Evolutionary conservation across 2,888 invertebrate species (phyloP).

Genomic region (Baccha elongata): DNA sequence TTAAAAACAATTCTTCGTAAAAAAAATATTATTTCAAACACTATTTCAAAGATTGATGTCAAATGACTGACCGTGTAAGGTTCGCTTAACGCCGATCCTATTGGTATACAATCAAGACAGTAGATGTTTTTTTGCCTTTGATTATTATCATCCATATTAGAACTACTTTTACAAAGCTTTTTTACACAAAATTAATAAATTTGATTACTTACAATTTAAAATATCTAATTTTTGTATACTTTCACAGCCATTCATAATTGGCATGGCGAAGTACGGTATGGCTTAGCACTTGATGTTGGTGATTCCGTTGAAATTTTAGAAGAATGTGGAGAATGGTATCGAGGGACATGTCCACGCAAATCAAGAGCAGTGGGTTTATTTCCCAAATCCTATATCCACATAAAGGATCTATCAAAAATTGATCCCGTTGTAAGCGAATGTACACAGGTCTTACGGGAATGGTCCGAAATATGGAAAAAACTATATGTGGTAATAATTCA

Average conservation of each 20-base stretch:
- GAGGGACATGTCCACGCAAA: constrained; percentile 92
- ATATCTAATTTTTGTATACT: neutral
- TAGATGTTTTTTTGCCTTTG: too few species aligned
- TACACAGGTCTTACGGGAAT: constrained; percentile 94
- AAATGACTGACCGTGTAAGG: too few species aligned
- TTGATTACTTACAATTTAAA: neutral
- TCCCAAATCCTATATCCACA: constrained; percentile 92
- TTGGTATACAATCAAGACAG: too few species aligned
- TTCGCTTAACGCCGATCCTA: too few species aligned
- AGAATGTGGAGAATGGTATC: constrained; percentile 92
- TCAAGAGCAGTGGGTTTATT: constrained; percentile 87
- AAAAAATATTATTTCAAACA: too few species aligned
- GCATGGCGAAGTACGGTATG: constrained; percentile 90
- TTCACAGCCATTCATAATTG: constrained; percentile 93
- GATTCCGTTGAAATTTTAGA: constrained; percentile 96
- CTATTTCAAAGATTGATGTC: too few species aligned
- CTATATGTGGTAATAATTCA: constrained; percentile 90
- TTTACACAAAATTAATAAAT: neutral
- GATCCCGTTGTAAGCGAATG: constrained; percentile 96
- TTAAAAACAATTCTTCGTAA: too few species aligned
- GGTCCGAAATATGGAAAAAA: constrained; percentile 96
- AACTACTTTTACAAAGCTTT: too few species aligned
- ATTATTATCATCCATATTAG: too few species aligned
- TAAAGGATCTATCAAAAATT: constrained; percentile 93
- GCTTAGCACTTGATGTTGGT: constrained; percentile 93